Base-by-base conservation (phyloP, 2,888 invertebrate genomes). In the Platypus cylindrus region DNA sequence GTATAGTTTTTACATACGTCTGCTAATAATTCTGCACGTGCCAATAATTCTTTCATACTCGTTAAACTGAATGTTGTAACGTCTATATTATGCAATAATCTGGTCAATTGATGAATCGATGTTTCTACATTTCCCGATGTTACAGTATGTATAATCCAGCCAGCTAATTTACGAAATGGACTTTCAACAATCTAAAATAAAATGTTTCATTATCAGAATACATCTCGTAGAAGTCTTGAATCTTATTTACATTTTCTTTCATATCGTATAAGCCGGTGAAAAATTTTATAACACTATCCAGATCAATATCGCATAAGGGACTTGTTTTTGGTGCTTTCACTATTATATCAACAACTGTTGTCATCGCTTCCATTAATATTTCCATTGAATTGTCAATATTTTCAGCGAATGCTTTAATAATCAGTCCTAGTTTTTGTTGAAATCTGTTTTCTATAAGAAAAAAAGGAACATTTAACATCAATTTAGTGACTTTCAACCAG, bases 201-300 rank as follows among this genome's bases (percentile, higher is more conserved):
- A 14, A 12, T 8, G 15, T 2, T 22, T 22, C 8, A 29, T 14
- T 3, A n/a, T 9, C 5, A 8, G 17, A 16, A 8, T 14, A 15
- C 17, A 8, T 8, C 9, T 9, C 8, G 3, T 16, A 2, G 8
- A 32, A 32, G 27, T 17, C n/a, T 40, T 40, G 8, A 27, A 26
- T 33, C 31, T 41, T 5, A n/a, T n/a, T n/a, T n/a, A n/a, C n/a
- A n/a, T n/a, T n/a, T n/a, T n/a, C n/a, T n/a, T n/a, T n/a, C n/a
- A 37, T 28, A 24, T 32, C 32, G 11, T 32, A 18, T 7, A 39
- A 18, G 8, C 22, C 26, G 3, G 38, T 34, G 24, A 46, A 32
- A 26, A 46, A 46, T 20, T 22, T 36, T 3, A 43, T 20, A 13
- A 40, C 39, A 31, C 43, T 43, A 8, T 45, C 44, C 3, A 41